Evolutionary conservation across 2,888 invertebrate genomes (phyloP).

Genomic region (Malacosoma neustria): DNA sequence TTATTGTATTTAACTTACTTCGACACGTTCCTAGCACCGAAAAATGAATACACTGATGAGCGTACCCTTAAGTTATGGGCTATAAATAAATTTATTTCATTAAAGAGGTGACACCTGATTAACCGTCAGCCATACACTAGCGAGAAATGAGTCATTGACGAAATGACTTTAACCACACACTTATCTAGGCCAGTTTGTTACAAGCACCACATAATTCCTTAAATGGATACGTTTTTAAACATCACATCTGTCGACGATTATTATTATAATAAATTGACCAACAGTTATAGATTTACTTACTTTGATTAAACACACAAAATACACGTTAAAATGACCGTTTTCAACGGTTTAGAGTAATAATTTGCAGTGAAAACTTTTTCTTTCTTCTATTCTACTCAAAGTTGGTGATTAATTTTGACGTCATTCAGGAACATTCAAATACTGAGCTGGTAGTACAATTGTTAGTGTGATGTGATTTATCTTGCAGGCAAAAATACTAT

Average conservation of each 20-base stretch:
- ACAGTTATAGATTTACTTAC: constrained; percentile 19
- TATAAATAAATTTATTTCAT: constrained; percentile 30
- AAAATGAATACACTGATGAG: neutral
- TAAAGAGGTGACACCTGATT: constrained; percentile 14
- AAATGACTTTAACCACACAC: constrained; percentile 25
- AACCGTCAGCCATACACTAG: constrained; percentile 33
- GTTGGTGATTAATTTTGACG: constrained; percentile 18
- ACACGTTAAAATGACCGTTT: constrained; percentile 3
- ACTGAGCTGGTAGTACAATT: too few species aligned
- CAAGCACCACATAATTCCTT: constrained; percentile 42
- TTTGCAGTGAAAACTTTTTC: neutral
- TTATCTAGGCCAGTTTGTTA: constrained; percentile 43
- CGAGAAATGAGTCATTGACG: constrained; percentile 43
- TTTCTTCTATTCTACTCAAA: neutral
- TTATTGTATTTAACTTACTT: too few species aligned
- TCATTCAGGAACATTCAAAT: neutral
- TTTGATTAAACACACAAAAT: constrained; percentile 6
- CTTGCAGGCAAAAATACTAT: too few species aligned
- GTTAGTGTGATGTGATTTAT: too few species aligned
- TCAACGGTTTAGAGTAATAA: constrained; percentile 12
- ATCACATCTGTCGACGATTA: constrained; percentile 27
- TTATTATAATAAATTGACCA: neutral
- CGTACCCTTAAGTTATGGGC: constrained; percentile 4
- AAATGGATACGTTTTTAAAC: constrained; percentile 38
- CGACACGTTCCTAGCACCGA: too few species aligned